These are phyloP conservation scores for Bubalus kerabau DNA, from an alignment of 2,113 vertebrate species.

Conservation along the genomic window DNA sequence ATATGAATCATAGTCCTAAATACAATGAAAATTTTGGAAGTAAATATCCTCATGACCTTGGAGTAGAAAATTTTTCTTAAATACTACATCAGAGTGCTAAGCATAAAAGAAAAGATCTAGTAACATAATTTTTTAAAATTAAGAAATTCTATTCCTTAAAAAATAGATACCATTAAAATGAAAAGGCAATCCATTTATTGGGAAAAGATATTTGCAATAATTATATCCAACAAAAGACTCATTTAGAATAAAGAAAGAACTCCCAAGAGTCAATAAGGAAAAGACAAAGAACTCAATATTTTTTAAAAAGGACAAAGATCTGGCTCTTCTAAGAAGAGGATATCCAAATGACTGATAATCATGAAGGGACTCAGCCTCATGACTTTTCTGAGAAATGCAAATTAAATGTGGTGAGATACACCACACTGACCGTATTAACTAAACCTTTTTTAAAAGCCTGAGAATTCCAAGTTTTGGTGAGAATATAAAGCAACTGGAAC, in stretches of 20 bases:
- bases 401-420: neutral
- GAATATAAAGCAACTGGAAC: neutral
- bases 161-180: neutral
- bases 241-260: neutral
- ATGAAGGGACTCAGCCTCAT: neutral
- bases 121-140: neutral
- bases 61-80: neutral
- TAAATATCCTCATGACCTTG: neutral
- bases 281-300: neutral
- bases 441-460: neutral
- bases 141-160: neutral
- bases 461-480: neutral
- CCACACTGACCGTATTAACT: neutral
- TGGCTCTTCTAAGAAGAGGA: neutral
- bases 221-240: neutral
- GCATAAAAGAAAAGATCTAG: neutral
- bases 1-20: neutral
- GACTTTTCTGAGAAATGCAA: neutral
- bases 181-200: neutral
- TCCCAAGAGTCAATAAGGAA: neutral
- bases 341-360: neutral
- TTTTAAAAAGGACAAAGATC: neutral
- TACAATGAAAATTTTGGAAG: neutral
- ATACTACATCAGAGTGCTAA: neutral
- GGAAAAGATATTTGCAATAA: neutral